phyloP scores from a whole-genome alignment of 2,113 vertebrate species.

The Heloderma charlesbogerti region DNA sequence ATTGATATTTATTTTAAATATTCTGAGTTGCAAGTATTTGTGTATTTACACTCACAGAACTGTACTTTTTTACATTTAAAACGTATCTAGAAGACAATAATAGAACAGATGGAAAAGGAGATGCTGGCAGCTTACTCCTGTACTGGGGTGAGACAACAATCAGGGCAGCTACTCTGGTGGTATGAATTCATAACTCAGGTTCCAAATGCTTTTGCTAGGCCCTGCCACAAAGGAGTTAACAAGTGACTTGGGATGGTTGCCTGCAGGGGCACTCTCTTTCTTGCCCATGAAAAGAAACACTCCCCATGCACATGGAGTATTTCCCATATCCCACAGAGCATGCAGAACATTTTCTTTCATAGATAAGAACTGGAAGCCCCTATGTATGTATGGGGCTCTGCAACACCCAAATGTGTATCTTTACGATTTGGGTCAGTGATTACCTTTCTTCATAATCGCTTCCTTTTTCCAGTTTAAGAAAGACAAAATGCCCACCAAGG shows the following conservation, averaged over 20 bases:
- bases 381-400: neutral
- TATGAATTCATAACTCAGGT: constrained; percentile 1
- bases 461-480: constrained; percentile 44
- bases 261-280: neutral
- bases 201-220: neutral
- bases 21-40: neutral
- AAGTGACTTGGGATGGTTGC: neutral
- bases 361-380: neutral
- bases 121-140: neutral
- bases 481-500: constrained; percentile 24
- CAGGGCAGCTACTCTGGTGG: neutral
- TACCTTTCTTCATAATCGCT: constrained; percentile 21
- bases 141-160: neutral
- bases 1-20: neutral
- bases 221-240: neutral
- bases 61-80: constrained; percentile 26
- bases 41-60: neutral
- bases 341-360: neutral
- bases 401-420: neutral
- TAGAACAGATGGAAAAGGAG: constrained; percentile 16
- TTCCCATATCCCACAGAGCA: constrained; percentile 13
- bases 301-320: neutral
- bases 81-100: neutral
- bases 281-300: neutral
- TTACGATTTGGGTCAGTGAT: constrained; percentile 25